Percentiles rank a stretch among this genome's conserved stretches.
Evolutionary conservation across 1,140 invertebrate genomes (phyloP).

Genomic region (Trachymyrmex cornetzi): DNA sequence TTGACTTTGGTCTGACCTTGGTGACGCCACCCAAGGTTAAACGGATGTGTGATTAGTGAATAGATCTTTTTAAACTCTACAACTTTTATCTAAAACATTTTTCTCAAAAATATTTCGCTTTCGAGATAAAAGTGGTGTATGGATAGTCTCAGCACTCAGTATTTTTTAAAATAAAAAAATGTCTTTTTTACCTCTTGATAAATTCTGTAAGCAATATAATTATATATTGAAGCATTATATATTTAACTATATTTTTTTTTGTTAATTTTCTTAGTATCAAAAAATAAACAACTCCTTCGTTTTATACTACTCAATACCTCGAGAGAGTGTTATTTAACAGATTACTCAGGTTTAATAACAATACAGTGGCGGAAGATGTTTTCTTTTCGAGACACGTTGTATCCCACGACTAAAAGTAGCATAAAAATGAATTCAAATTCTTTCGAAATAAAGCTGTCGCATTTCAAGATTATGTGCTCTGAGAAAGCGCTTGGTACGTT

Average conservation of each 20-base stretch:
- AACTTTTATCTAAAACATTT: too few species aligned
- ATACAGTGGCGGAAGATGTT: background rate
- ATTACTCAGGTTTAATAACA: conserved; percentile 8
- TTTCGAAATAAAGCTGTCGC: conserved; percentile 61
- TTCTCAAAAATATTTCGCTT: too few species aligned
- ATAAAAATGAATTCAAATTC: conserved; percentile 61
- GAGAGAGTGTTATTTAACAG: background rate
- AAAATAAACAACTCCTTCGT: background rate
- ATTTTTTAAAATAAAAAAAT: background rate
- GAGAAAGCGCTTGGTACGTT: conserved; percentile 62
- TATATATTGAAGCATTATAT: background rate
- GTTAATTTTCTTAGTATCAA: background rate
- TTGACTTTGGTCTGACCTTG: too few species aligned
- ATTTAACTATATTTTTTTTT: conserved; percentile 1
- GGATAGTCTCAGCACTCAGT: too few species aligned
- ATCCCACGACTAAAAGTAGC: conserved; percentile 23
- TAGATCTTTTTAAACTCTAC: too few species aligned
- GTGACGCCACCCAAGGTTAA: too few species aligned
- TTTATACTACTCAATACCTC: background rate
- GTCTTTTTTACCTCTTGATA: background rate
- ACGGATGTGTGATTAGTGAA: too few species aligned
- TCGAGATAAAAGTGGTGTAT: too few species aligned
- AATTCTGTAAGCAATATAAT: background rate
- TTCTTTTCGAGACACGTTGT: background rate
- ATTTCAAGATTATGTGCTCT: conserved; percentile 67